These are phyloP conservation scores for Sycobia sp. DNA, from an alignment of 1,140 invertebrate genomes.

Conservation along the genomic window DNA sequence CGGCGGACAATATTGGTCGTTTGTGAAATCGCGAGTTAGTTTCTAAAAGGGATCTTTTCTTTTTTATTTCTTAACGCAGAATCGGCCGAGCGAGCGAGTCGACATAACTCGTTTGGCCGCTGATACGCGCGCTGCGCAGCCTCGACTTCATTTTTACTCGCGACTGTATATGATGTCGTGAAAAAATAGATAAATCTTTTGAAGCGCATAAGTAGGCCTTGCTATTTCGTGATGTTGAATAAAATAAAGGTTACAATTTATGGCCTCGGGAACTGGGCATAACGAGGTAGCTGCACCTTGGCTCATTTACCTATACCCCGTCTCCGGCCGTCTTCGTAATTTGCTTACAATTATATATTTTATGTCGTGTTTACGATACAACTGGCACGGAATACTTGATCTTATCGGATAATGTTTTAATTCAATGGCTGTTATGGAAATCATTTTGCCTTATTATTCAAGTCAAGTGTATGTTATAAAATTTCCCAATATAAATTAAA, in stretches of 20 bases:
- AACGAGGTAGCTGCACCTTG: constrained; percentile 8
- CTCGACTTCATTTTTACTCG: neutral
- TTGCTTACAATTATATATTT: constrained; percentile 19
- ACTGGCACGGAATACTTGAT: neutral
- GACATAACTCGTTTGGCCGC: constrained; percentile 12
- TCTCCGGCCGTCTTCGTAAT: constrained; percentile 10
- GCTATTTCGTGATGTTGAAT: constrained; percentile 24
- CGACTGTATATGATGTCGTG: neutral
- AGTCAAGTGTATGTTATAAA: too few species aligned
- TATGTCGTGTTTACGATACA: neutral
- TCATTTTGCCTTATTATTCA: too few species aligned
- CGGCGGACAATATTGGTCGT: neutral
- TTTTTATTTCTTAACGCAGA: constrained; percentile 12
- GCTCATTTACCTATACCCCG: neutral
- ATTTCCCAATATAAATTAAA: too few species aligned
- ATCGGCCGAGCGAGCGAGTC: neutral
- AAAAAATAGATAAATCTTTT: constrained; percentile 27
- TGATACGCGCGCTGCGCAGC: neutral
- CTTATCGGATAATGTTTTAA: neutral
- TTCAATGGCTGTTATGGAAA: neutral
- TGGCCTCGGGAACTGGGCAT: constrained; percentile 2
- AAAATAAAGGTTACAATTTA: constrained; percentile 32
- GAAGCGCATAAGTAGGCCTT: constrained; percentile 18
- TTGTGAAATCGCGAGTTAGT: neutral
- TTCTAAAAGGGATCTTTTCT: constrained; percentile 5